A percentile compares a stretch with the other conserved stretches of the same genome.
Conservation (phyloP, 2,888 invertebrate species). For the Eupithecia tripunctaria region DNA sequence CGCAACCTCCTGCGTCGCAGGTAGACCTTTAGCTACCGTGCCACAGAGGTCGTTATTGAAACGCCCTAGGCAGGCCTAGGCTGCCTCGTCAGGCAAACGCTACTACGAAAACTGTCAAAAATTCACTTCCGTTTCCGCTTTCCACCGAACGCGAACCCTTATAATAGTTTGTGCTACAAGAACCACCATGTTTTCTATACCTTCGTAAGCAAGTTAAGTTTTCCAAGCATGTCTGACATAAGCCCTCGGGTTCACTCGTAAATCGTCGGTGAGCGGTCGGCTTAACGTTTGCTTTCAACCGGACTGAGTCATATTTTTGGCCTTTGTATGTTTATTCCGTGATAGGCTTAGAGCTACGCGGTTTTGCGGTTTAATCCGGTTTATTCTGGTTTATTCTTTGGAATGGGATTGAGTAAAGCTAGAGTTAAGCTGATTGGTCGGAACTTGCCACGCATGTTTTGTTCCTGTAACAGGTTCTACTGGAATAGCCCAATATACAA, state of each 20-base stretch:
- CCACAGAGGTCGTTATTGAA: too few species aligned
- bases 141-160: not conserved
- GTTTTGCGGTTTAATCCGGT: constrained; percentile 18
- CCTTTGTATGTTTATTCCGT: constrained; percentile 38
- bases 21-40: too few species aligned
- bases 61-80: too few species aligned
- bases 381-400: constrained; percentile 13
- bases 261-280: constrained; percentile 47
- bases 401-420: constrained; percentile 5
- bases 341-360: constrained; percentile 10
- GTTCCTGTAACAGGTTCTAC: not conserved
- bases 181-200: not conserved
- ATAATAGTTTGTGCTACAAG: not conserved
- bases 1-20: too few species aligned
- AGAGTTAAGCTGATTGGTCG: not conserved
- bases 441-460: not conserved
- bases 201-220: constrained; percentile 2
- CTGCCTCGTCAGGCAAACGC: too few species aligned
- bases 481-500: not conserved
- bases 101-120: not conserved
- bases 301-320: constrained; percentile 61
- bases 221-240: constrained; percentile 28
- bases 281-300: constrained; percentile 71
- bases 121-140: not conserved
- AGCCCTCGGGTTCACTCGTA: constrained; percentile 37